Evolutionary conservation across 2,888 invertebrate genomes (phyloP), one percentile per base, ranked within the genome.

Genomic region (Leucozona laternaria): DNA sequence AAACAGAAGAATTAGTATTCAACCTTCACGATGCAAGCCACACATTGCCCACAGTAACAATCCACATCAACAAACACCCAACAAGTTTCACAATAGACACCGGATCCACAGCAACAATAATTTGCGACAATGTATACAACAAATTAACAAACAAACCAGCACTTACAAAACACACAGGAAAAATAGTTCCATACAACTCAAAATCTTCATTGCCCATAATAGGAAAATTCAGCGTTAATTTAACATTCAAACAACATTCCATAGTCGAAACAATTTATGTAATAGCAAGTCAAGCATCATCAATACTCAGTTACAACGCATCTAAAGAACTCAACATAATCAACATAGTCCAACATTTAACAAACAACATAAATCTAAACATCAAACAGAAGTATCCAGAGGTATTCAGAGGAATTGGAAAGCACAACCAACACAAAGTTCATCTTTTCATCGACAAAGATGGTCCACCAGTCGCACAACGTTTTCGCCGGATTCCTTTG

Each of bases 81-180:
- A 50, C 22, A 8, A 22, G 22, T 37, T 60, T 60, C 7, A 60
- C 60, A 60, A 60, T 60, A 20, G 60, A 60, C 11, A 60, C 40
- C 0, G 31, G 57, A 28, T n/a, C n/a, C n/a, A n/a, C n/a, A n/a
- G n/a, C n/a, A n/a, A 31, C 57, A 28, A 57, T 57, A 31, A 57
- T 31, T 2, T 31, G 25, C 6, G 31, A 57, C 4, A 31, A 6
- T 7, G 4, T 57, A 57, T 57, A n/a, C 10, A 57, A 57, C n/a
- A 28, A 43, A 17, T n/a, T 43, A 0, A 1, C 1, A 43, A n/a
- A 43, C 2, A 43, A 7, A 43, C 43, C 43, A 43, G 7, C 43
- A 31, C 31, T 31, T 7, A 31, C 31, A 31, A 7, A 31, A 17
- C 7, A 43, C 2, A 43, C n/a, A 43, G 43, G 43, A 2, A 43